A percentile compares a stretch with the other conserved stretches of the same genome.
phyloP scores from a whole-genome alignment of 2,888 invertebrate species.

The Thelaira solivaga region DNA sequence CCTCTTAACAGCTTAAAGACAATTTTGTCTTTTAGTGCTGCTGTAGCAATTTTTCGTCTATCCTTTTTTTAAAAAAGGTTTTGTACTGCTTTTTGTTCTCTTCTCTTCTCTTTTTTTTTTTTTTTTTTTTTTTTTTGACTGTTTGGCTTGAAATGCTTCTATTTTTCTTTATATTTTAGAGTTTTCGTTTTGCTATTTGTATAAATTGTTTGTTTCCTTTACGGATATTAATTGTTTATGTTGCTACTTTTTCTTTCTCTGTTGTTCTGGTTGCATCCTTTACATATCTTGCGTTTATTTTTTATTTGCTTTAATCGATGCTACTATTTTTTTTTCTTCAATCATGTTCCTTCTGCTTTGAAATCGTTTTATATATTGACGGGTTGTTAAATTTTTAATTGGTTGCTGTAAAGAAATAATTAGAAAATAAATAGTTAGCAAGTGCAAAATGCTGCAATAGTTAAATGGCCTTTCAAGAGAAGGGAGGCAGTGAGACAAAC shows the following conservation, averaged over 20 bases:
- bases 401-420: constrained; percentile 54
- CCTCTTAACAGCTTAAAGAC: constrained; percentile 69
- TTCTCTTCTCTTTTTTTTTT: neutral
- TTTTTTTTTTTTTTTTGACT: constrained; percentile 14
- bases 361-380: constrained; percentile 46
- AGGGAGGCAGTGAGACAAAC: neutral
- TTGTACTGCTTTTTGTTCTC: constrained; percentile 36
- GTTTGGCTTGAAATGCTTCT: neutral
- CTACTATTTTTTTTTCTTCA: neutral
- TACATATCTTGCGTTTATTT: constrained; percentile 3
- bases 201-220: constrained; percentile 59
- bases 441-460: neutral
- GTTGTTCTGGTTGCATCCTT: constrained; percentile 31
- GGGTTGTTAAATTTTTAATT: constrained; percentile 56
- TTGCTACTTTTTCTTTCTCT: constrained; percentile 30
- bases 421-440: too few relatives aligned
- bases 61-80: constrained; percentile 20
- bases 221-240: constrained; percentile 50
- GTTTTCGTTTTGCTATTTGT: constrained; percentile 26
- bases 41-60: constrained; percentile 15
- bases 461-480: neutral
- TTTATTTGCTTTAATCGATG: constrained; percentile 20
- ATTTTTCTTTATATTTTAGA: neutral
- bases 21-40: constrained; percentile 66
- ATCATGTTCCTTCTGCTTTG: neutral